Conservation (phyloP, 2,888 invertebrate genomes). For the Diachrysia chrysitis region DNA sequence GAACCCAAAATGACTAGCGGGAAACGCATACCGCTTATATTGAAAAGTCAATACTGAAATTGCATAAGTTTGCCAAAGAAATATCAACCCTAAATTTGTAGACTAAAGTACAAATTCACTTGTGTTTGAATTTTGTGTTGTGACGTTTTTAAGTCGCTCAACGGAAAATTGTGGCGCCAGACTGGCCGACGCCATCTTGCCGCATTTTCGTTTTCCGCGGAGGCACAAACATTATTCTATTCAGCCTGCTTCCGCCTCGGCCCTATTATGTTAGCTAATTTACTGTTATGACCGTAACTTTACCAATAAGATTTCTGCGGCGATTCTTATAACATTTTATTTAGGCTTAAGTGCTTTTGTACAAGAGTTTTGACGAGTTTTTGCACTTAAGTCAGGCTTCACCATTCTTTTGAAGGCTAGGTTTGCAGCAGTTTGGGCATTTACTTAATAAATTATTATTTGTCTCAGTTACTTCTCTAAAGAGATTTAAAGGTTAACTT, state of each 20-base stretch:
- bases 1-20: conserved; percentile 34
- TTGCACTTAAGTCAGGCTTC: conserved; percentile 2
- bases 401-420: not conserved
- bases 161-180: conserved; percentile 78
- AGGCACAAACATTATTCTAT: conserved; percentile 73
- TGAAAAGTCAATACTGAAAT: conserved; percentile 69
- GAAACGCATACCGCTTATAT: conserved; percentile 62
- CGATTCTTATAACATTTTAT: conserved; percentile 56
- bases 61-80: conserved; percentile 40
- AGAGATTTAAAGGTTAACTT: no score
- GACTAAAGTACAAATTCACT: conserved; percentile 2
- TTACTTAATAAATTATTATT: no score
- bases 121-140: conserved; percentile 29
- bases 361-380: conserved; percentile 7
- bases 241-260: conserved; percentile 78
- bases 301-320: conserved; percentile 66
- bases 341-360: conserved; percentile 50
- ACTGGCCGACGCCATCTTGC: conserved; percentile 81
- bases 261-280: conserved; percentile 80
- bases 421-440: not conserved
- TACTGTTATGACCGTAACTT: conserved; percentile 78
- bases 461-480: no score
- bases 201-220: conserved; percentile 70
- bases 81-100: not conserved
- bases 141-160: conserved; percentile 62